Evolutionary conservation across 2,797 vertebrate species (phyloP).

Genomic region (Sebastes elongatus): DNA sequence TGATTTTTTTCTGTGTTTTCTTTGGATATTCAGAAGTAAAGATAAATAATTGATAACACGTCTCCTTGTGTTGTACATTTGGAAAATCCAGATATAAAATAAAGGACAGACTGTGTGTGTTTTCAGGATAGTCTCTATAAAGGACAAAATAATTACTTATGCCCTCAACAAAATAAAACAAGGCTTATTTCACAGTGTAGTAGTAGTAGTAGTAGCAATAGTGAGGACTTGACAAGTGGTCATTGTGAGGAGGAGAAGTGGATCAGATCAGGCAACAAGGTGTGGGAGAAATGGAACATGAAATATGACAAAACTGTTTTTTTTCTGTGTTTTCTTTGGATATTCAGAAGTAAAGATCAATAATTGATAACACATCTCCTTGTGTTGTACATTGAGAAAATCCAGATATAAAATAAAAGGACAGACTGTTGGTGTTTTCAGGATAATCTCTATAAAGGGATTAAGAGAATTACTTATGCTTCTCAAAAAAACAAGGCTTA

Average conservation of each 20-base stretch:
- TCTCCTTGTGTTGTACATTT: constrained; percentile 23
- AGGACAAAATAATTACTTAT: constrained; percentile 66
- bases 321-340: constrained; percentile 20
- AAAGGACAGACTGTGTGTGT: constrained; percentile 56
- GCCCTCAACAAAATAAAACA: constrained; percentile 33
- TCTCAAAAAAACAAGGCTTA: constrained; percentile 57
- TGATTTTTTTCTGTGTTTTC: constrained; percentile 5
- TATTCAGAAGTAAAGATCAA: constrained; percentile 55
- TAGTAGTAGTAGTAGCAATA: constrained; percentile 17
- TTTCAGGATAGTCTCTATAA: constrained; percentile 66
- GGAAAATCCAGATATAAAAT: constrained; percentile 36
- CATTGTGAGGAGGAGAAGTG: constrained; percentile 34
- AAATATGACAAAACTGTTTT: constrained; percentile 29
- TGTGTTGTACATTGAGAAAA: constrained; percentile 22
- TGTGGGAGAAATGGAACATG: constrained; percentile 44
- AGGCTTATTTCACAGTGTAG: constrained; percentile 64
- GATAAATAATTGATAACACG: constrained; percentile 61
- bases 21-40: constrained; percentile 45
- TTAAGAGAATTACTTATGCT: constrained; percentile 63
- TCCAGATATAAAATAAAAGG: constrained; percentile 39
- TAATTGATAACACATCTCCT: constrained; percentile 54
- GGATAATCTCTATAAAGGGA: constrained; percentile 71
- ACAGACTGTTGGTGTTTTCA: constrained; percentile 58
- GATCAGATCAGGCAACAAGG: constrained; percentile 19
- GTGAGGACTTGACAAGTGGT: constrained; percentile 62